Percentiles rank a stretch among this genome's conserved stretches.
Conservation (phyloP, 1,140 invertebrate species). For the Drosophila nikananu region DNA sequence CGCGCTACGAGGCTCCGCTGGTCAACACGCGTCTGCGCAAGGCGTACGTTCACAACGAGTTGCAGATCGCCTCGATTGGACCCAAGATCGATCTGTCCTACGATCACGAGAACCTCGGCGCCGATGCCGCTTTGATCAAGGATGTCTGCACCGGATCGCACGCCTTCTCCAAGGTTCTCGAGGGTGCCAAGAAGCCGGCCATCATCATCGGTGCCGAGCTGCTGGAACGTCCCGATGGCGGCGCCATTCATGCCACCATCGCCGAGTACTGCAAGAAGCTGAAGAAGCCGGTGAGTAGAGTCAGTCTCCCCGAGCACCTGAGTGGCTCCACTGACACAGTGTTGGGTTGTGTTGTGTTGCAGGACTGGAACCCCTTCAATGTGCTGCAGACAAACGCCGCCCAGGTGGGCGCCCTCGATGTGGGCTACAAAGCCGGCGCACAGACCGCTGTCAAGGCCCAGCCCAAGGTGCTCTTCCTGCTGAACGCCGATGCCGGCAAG, state of each 20-base stretch:
- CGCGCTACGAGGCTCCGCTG: constrained; percentile 98
- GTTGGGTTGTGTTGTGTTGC: background rate
- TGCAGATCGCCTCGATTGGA: constrained; percentile 94
- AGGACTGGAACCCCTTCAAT: constrained; percentile 93
- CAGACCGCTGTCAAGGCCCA: constrained; percentile 89
- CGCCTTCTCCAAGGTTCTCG: constrained; percentile 90
- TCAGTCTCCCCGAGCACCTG: too few species aligned
- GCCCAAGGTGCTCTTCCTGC: constrained; percentile 94
- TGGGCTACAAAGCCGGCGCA: constrained; percentile 95
- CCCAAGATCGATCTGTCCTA: constrained; percentile 97
- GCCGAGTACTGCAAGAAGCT: constrained; percentile 89
- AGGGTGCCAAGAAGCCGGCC: constrained; percentile 94
- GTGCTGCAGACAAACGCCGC: constrained; percentile 95
- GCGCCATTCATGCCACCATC: constrained; percentile 90
- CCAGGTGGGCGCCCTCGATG: constrained; percentile 98
- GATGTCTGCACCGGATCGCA: constrained; percentile 92
- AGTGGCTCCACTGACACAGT: background rate
- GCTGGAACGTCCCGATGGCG: constrained; percentile 92
- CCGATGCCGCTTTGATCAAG: constrained; percentile 90
- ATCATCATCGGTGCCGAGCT: constrained; percentile 96
- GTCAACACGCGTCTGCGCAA: constrained; percentile 98
- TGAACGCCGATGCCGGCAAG: constrained; percentile 96
- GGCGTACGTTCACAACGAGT: constrained; percentile 94
- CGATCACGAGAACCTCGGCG: constrained; percentile 96
- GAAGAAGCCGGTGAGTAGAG: constrained; percentile 85